These are phyloP conservation scores for Apaloderma vittatum DNA, from an alignment of 2,113 vertebrate genomes.

Conservation along the genomic window DNA sequence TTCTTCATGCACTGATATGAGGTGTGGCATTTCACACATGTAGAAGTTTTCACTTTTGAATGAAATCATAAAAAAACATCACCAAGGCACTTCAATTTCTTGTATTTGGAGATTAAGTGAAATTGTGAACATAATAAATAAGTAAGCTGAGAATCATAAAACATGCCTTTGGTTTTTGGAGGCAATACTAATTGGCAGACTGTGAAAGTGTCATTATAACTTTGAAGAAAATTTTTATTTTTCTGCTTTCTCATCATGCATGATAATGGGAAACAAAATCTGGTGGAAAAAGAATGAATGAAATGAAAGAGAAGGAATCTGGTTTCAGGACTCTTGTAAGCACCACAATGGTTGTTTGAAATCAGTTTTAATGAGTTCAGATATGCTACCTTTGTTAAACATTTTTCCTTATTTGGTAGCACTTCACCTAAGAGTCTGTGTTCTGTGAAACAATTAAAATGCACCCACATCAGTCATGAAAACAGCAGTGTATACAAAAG, in stretches of 20 bases:
- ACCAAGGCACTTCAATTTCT: neutral
- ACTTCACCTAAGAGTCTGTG: neutral
- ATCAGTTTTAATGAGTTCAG: neutral
- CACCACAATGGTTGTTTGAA: constrained; percentile 6
- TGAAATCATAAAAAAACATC: neutral
- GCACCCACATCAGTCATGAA: neutral
- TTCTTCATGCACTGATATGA: neutral
- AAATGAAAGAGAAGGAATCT: no score
- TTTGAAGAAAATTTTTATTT: neutral
- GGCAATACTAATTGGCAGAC: neutral
- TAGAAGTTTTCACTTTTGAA: constrained; percentile 19
- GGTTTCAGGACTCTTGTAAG: neutral
- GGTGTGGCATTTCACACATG: neutral
- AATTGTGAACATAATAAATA: constrained; percentile 2
- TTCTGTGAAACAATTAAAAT: constrained; percentile 11
- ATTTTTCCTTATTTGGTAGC: neutral
- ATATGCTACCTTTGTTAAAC: neutral
- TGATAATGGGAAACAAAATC: constrained; percentile 29
- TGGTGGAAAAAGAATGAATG: neutral
- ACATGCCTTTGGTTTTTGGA: neutral
- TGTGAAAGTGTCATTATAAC: neutral
- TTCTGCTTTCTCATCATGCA: constrained; percentile 12
- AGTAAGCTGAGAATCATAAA: neutral
- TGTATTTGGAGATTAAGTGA: neutral
- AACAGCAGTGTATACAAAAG: neutral